A percentile compares a stretch with the other conserved stretches of the same genome.
These are phyloP conservation scores for Microhierax caerulescens DNA, from an alignment of 2,797 vertebrate genomes.

Conservation along the genomic window DNA sequence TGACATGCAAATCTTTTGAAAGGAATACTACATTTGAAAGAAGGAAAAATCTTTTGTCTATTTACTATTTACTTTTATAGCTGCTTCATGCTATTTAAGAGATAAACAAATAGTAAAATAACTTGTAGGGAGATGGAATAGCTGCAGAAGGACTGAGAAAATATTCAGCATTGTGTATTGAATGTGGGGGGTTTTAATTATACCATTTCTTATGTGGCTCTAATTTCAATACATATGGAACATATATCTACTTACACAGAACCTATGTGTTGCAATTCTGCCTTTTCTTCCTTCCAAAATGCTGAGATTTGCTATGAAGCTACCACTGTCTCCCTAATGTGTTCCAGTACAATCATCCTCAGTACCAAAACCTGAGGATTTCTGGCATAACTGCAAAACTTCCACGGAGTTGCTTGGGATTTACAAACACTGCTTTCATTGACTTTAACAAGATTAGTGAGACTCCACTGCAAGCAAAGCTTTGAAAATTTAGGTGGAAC, in stretches of 20 bases:
- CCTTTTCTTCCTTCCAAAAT: background rate
- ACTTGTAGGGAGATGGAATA: background rate
- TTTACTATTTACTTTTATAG: background rate
- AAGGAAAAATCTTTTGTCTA: background rate
- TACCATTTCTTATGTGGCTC: background rate
- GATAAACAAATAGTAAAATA: background rate
- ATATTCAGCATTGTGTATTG: background rate
- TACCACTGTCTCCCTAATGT: background rate
- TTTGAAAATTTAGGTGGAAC: background rate
- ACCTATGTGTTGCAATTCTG: background rate
- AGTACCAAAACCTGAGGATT: background rate
- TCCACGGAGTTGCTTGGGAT: background rate
- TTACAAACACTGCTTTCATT: background rate
- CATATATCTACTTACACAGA: background rate
- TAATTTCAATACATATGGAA: background rate
- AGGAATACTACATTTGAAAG: background rate
- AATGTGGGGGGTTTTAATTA: too few relatives aligned
- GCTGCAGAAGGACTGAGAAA: background rate
- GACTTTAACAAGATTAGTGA: conserved; percentile 3
- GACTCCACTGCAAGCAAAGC: background rate
- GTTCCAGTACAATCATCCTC: background rate
- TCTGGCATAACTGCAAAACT: background rate
- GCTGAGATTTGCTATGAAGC: background rate
- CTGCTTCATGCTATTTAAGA: background rate
- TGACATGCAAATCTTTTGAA: background rate